These are phyloP conservation scores for Oxycera nigricornis DNA, from an alignment of 2,888 invertebrate species.

Conservation along the genomic window DNA sequence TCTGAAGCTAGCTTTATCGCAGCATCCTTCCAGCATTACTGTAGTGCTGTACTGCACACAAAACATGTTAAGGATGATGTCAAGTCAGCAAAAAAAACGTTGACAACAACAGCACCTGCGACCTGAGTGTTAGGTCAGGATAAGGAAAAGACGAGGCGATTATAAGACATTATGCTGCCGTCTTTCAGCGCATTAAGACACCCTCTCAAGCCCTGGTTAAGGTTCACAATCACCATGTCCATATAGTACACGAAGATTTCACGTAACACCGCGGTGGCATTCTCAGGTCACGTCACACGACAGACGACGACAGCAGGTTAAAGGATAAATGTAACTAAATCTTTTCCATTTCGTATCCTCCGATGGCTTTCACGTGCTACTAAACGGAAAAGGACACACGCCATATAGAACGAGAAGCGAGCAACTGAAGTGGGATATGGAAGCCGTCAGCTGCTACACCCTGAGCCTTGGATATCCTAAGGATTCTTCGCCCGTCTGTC, in stretches of 20 bases:
- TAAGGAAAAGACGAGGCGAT: conserved; percentile 10
- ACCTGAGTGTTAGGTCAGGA: neutral
- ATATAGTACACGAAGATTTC: neutral
- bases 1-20: no score
- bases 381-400: conserved; percentile 3
- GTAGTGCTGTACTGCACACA: no score
- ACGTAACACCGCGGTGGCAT: neutral
- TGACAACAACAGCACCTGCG: neutral
- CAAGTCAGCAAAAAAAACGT: conserved; percentile 1
- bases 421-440: conserved; percentile 17
- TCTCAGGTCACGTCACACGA: neutral
- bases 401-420: conserved; percentile 13
- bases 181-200: neutral
- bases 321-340: conserved; percentile 1
- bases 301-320: neutral
- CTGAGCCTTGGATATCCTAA: neutral
- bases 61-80: conserved; percentile 6
- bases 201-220: neutral
- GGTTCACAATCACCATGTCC: neutral
- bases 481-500: neutral
- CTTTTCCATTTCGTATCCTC: conserved; percentile 13
- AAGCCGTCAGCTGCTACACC: neutral
- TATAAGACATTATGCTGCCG: conserved; percentile 1
- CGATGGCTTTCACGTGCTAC: neutral
- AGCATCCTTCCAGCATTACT: no score